Evolutionary conservation across 2,888 invertebrate species (phyloP), one percentile per base, ranked within the genome.

Genomic region (Xestia xanthographa): DNA sequence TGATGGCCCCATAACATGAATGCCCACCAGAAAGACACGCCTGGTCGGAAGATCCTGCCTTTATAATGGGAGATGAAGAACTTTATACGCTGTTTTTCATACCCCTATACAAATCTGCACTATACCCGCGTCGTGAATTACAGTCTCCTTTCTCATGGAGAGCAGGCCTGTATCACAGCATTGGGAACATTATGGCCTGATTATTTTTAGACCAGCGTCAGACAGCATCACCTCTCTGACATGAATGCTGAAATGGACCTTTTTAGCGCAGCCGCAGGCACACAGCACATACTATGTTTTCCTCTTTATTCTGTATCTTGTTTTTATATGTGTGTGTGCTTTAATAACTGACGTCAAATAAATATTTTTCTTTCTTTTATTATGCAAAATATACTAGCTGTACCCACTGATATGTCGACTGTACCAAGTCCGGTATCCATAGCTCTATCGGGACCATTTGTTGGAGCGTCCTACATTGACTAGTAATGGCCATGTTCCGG

Each of bases 401-500:
- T 26, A 1, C 5, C n/a, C 62, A 38, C 5, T 63, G 63, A n/a
- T 26, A 14, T 17, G 17, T 63, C 5, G n/a, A 63, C 9, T 56
- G n/a, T 66, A 50, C n/a, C 56, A 20, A 60, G n/a, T n/a, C 50
- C 58, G 67, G 56, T 58, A 26, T 41, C 26, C 63, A 67, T 75
- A 56, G 34, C 76, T 34, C 81, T 75, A 50, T 34, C 66, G 76
- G 56, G 66, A 70, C 53, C 69, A 73, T 72, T 77, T 72, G 68
- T 72, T 34, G 67, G 29, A 62, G 58, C 60, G 65, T 53, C 26
- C 77, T 62, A 66, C 68, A 56, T 77, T 67, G 71, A 72, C 60
- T 34, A 75, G 83, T 74, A 82, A 76, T 84, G 66, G 62, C 34
- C 38, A 56, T 68, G 48, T 82, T 80, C 80, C 80, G 83, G 66